Evolutionary conservation across 2,888 invertebrate species (phyloP).

Genomic region (Idaea aversata): DNA sequence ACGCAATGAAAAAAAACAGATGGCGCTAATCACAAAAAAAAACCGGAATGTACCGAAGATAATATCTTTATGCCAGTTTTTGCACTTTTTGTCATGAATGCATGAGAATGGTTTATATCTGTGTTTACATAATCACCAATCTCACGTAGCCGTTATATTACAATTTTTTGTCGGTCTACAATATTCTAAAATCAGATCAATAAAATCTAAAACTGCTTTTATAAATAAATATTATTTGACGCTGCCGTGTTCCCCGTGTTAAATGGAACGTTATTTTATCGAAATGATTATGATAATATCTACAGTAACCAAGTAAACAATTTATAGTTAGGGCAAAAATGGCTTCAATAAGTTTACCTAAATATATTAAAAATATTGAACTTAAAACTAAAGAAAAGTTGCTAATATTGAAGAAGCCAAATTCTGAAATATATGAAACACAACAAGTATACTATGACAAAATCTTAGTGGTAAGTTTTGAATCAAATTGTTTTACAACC

Average conservation of each 20-base stretch:
- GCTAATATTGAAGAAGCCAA: conserved; percentile 42
- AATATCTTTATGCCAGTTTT: background rate
- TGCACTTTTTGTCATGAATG: no score
- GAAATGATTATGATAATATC: background rate
- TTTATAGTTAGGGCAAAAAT: conserved; percentile 7
- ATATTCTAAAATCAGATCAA: no score
- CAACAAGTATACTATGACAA: conserved; percentile 57
- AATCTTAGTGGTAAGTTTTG: conserved; percentile 48
- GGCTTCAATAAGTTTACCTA: conserved; percentile 43
- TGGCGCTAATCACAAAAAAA: conserved; percentile 43
- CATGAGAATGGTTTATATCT: no score
- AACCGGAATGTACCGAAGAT: conserved; percentile 25
- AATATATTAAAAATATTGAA: conserved; percentile 58
- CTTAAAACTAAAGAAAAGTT: conserved; percentile 42
- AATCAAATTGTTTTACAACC: background rate
- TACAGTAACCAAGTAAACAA: conserved; percentile 39
- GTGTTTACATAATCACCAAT: no score
- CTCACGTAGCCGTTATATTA: no score
- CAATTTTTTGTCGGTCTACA: no score
- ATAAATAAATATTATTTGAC: no score
- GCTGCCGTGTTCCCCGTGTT: no score
- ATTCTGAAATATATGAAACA: conserved; percentile 50
- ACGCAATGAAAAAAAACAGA: conserved; percentile 33
- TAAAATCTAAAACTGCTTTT: no score
- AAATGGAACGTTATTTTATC: background rate